phyloP scores from a whole-genome alignment of 1,140 invertebrate genomes.

The Littorina saxatilis region DNA sequence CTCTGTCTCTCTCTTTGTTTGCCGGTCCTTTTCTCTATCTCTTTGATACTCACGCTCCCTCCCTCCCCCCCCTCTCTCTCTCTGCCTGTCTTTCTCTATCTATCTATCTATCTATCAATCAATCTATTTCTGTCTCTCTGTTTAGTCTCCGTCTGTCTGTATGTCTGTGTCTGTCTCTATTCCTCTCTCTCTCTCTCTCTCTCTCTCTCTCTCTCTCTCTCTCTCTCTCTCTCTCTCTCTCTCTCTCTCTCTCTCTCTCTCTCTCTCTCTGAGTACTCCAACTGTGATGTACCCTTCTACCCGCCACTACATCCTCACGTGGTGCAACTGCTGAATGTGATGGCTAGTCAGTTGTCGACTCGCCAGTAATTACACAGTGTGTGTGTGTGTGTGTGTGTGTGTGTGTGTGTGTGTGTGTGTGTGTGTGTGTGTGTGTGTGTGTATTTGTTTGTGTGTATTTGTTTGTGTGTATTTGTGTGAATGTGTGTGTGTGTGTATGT shows the following conservation, averaged over 20 bases:
- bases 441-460: background rate
- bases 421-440: conserved; percentile 15
- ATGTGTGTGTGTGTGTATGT: conserved; percentile 20
- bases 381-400: no score
- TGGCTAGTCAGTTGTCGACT: no score
- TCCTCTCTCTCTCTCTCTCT: conserved; percentile 9
- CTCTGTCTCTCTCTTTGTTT: background rate
- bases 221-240: conserved; percentile 5
- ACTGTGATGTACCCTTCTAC: no score
- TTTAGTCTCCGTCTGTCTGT: background rate
- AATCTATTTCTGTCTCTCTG: background rate
- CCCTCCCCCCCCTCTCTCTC: background rate
- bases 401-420: background rate
- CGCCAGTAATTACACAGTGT: no score
- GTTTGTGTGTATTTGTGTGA: conserved; percentile 13
- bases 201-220: background rate
- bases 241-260: conserved; percentile 11
- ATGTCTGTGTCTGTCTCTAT: conserved; percentile 6
- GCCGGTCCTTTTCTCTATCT: background rate
- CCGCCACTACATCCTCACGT: no score
- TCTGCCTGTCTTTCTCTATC: background rate
- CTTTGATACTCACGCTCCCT: background rate
- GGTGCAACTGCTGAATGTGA: no score
- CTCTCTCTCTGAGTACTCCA: background rate
- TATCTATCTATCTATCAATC: background rate